Evolutionary conservation across 2,888 invertebrate genomes (phyloP).

Genomic region (Tipula confusa): DNA sequence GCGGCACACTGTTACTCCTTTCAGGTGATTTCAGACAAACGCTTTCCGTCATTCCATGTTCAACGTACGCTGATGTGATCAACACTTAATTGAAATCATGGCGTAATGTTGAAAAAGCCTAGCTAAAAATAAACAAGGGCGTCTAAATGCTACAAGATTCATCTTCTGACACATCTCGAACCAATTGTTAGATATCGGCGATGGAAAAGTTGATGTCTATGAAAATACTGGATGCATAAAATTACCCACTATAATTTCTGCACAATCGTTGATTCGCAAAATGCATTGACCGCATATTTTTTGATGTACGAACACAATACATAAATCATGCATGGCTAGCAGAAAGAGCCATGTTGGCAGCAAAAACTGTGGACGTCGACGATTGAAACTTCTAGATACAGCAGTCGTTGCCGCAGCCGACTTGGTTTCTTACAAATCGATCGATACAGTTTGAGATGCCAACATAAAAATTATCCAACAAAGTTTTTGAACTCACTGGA

Average conservation of each 20-base stretch:
- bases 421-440: neutral
- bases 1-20: too few species aligned
- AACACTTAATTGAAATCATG: neutral
- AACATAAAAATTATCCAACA: too few species aligned
- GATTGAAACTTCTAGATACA: slow-evolving; percentile 39
- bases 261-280: too few species aligned
- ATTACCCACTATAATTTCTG: slow-evolving; percentile 37
- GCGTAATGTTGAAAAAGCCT: too few species aligned
- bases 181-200: too few species aligned
- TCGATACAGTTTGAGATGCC: too few species aligned
- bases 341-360: slow-evolving; percentile 42
- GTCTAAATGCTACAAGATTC: too few species aligned
- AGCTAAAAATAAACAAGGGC: too few species aligned
- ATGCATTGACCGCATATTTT: slow-evolving; percentile 38
- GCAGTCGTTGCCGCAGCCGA: neutral
- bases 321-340: slow-evolving; percentile 40
- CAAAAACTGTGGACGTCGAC: too few species aligned
- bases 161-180: too few species aligned
- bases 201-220: too few species aligned
- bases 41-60: neutral
- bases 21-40: too few species aligned
- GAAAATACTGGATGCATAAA: slow-evolving; percentile 37
- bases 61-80: neutral
- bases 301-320: slow-evolving; percentile 39
- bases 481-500: neutral